Percentiles rank a stretch among this genome's conserved stretches.
phyloP scores from a whole-genome alignment of 23 tunicate genomes.

The Ascidia mentula region DNA sequence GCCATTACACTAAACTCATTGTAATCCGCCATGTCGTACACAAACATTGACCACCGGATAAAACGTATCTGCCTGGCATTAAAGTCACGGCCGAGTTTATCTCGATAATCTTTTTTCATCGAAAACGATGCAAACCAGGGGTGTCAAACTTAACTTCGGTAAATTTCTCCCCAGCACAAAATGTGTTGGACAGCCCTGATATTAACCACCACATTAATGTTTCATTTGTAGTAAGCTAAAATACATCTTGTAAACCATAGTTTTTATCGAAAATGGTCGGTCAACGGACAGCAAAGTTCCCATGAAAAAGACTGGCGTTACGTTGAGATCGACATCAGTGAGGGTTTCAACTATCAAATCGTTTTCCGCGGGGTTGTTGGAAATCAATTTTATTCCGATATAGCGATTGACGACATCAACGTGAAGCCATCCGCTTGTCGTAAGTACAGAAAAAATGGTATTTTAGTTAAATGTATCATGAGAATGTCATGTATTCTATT shows the following conservation, averaged over 20 bases:
- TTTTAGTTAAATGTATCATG: background rate
- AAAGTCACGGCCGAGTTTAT: no score
- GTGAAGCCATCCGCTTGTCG: constrained; percentile 36
- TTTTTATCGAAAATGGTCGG: constrained; percentile 41
- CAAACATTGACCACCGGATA: background rate
- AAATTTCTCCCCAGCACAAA: no score
- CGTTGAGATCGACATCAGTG: constrained; percentile 49
- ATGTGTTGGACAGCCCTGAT: no score
- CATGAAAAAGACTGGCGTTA: constrained; percentile 78
- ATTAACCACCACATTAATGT: no score
- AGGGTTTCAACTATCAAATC: constrained; percentile 44
- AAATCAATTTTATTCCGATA: constrained; percentile 69
- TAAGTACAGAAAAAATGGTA: constrained; percentile 16
- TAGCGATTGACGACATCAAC: constrained; percentile 78
- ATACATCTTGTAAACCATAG: no score
- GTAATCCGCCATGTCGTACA: background rate
- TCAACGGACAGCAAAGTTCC: constrained; percentile 50
- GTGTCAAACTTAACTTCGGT: no score
- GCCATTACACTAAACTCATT: background rate
- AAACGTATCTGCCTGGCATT: no score
- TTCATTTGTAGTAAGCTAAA: no score
- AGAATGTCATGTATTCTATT: background rate
- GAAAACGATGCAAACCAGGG: no score
- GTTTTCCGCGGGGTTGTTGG: constrained; percentile 57
- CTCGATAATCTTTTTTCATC: no score